Evolutionary conservation across 2,888 invertebrate species (phyloP).

Genomic region (Nasonia oneida): DNA sequence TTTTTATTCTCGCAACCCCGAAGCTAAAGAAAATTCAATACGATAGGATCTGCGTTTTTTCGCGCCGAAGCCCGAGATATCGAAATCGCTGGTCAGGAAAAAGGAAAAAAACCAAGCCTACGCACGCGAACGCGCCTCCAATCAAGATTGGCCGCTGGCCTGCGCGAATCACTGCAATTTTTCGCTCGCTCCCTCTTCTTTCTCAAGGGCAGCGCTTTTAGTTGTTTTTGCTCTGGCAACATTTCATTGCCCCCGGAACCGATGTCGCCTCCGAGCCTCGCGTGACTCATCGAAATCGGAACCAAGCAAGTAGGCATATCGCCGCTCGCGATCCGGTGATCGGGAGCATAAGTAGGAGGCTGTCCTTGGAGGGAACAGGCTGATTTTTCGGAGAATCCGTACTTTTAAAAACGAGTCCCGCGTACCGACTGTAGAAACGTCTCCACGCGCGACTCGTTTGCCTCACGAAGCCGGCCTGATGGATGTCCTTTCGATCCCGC

Average conservation of each 20-base stretch:
- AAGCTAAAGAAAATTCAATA: not conserved
- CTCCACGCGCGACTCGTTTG: not conserved
- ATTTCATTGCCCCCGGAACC: not conserved
- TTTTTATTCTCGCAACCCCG: not conserved
- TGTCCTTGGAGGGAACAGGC: constrained; percentile 49
- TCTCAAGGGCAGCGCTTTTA: not conserved
- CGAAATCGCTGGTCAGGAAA: not conserved
- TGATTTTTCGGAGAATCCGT: constrained; percentile 41
- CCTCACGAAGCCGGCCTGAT: not conserved
- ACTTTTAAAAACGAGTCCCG: not conserved
- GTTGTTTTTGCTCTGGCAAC: not conserved
- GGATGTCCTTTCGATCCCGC: not conserved
- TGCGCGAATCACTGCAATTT: not conserved
- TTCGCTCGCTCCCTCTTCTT: constrained; percentile 26
- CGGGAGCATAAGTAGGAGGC: too few species aligned
- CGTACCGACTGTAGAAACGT: not conserved
- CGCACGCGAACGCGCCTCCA: not conserved
- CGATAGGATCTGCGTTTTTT: not conserved
- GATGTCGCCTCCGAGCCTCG: not conserved
- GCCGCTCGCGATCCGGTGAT: too few species aligned
- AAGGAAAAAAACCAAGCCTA: not conserved
- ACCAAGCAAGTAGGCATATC: too few species aligned
- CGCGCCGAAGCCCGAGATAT: not conserved
- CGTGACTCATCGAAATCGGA: not conserved
- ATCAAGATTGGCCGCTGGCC: constrained; percentile 34